Base-by-base conservation (phyloP, 2,888 invertebrate genomes). In the Drosophila multiciliata region DNA sequence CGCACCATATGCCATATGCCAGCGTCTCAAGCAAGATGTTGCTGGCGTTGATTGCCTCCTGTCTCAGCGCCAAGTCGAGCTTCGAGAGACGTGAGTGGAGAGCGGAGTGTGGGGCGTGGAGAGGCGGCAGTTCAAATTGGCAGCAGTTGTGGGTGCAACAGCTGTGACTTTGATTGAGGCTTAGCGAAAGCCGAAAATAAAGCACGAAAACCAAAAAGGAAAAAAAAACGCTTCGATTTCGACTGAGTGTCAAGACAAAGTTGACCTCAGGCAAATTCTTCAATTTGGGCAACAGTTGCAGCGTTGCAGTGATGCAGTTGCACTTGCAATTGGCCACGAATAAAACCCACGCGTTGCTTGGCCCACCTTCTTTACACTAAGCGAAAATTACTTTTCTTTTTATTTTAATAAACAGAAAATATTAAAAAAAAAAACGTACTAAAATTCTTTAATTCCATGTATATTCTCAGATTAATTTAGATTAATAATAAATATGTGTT, bases 181-280 rank as follows among this genome's bases (percentile, higher is more conserved):
- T 52, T 42, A 49, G 36, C 64, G 48, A 62, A 63, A 64, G n/a
- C 45, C 20, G 15, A 45, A 45, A 23, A 45, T 23, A 45, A 23
- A 45, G 8, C 45, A 15, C 45, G 15, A 45, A 23, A 48, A 23
- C 15, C 15, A 26, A 48, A 20, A 45, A 23, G 35, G 11, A 42
- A 3, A 12, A 7, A 11, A n/a, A 40, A 26, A 66, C 7, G 38
- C 77, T 59, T 67, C 52, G 60, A 68, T 50, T 68, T 63, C 57
- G 63, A 53, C 66, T 72, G 79, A 80, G 83, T 81, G 81, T 81
- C 83, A 83, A 74, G 84, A 89, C 84, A 87, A 82, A 87, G 74
- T 68, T 85, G 89, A 85, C 84, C 84, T 77, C 76, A 57, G 71
- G 83, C 78, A 72, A 82, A 79, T 82, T 73, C 71, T 48, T 57